Base-by-base conservation (phyloP, 2,113 vertebrate genomes). In the Coreoperca whiteheadi region DNA sequence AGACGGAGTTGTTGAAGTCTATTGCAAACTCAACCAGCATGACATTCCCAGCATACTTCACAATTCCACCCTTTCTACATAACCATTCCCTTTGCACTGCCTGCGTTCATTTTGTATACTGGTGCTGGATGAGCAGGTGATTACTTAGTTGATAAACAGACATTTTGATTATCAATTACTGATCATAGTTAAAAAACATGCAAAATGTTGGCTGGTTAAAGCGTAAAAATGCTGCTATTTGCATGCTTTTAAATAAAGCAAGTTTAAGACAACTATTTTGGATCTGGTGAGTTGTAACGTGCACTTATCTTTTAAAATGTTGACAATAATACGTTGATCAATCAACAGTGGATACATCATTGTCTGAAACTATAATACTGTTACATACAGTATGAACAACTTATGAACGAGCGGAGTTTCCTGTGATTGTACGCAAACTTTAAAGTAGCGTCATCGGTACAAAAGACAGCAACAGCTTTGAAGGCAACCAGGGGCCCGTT, bases 11-110 rank as follows among this genome's bases (percentile, higher is more conserved):
- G 53, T 9, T 34, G 0, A 67, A 54, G 18, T 70, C 30, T 51
- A 11, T 5, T 46, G 53, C 51, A 54, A 76, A 79, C 46, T 54
- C 25, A 25, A 65, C 12, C 11, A 61, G 53, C 28, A 23, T 18
- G 39, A 8, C 46, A 85, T 82, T 88, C 72, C 32, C n/a, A 25
- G 59, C 50, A 79, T 85, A 32, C 37, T 71, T 76, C 20, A 34
- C 56, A 64, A 8, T 6, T 66, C 4, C 12, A 18, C 8, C 18
- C 0, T 16, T 30, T 59, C 41, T 39, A 39, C 25, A 59, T 14
- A 32, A 60, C n/a, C 30, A 41, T 51, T 46, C 14, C n/a, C 12
- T 39, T 50, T 53, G 4, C 56, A 32, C 14, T 10, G n/a, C 18
- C 25, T 25, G 25, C 43, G 34, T 66, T 72, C 15, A 23, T 57